Base-by-base conservation (phyloP, 2,113 vertebrate genomes). In the Coptodon rendalli region DNA sequence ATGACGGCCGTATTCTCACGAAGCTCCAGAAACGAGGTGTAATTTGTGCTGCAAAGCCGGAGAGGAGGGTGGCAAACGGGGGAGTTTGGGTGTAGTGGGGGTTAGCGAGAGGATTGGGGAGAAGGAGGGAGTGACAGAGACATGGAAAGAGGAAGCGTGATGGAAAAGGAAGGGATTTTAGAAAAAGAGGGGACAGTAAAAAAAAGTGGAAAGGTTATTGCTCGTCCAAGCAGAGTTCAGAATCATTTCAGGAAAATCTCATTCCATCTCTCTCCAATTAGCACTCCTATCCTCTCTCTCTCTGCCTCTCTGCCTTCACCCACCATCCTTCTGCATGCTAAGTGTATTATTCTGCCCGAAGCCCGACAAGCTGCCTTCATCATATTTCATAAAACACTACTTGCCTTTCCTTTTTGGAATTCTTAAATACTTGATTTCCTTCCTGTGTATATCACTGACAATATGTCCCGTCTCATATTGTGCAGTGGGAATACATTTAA, bases 241-340 rank as follows among this genome's bases (percentile, higher is more conserved):
- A 89, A 81, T 81, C 80, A 38, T 89, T 92, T 85, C 38, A 87
- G 88, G 81, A 85, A 90, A 89, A 90, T 90, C 86, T 88, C 63
- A 59, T 89, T 83, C 84, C 87, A 82, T 92, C 86, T 83, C 79
- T 88, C 80, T 90, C 84, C 61, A 78, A 84, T 80, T 83, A 66
- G 54, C 45, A 63, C 57, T 84, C 40, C 81, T 31, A 17, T 82
- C 53, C 84, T 40, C 78, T 8, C 7, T 14, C 83, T 59, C 48
- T n/a, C 68, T 57, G 57, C 10, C 82, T 79, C 22, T 50, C 76
- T 52, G 45, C 63, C 66, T 82, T 76, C 78, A 73, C 50, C 22
- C 31, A 24, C 81, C 84, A 83, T 40, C 83, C 59, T 63, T 27
- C 83, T 68, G 57, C 66, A 84, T 86, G 83, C 85, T 53, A 85